Evolutionary conservation across 2,888 invertebrate species (phyloP), one percentile per base, ranked within the genome.

Genomic region (Trichacis sp.): DNA sequence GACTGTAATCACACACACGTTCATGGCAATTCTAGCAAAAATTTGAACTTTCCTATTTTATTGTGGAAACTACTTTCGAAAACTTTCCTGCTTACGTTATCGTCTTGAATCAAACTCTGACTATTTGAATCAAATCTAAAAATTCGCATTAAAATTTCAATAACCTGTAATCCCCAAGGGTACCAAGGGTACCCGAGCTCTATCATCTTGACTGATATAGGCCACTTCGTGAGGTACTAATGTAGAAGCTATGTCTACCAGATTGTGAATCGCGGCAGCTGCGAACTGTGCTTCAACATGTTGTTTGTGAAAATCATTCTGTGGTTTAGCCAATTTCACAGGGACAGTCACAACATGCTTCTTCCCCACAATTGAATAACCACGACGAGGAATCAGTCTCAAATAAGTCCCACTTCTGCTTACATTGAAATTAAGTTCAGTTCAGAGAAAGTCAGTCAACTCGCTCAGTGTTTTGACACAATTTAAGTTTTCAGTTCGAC

Each of bases 171-270:
- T 45, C 14, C 84, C 81, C 38, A 84, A 65, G 3, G 83, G 78
- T 2, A 84, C 81, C 38, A 84, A 65, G 3, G 83, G 78, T 2
- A 84, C 75, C 20, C 81, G 59, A 17, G 80, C 79, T 72, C 82
- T 79, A 56, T 80, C 78, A 68, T 82, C 80, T 64, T 78, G 75
- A 51, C 73, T 73, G 53, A 78, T 46, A 69, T 77, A 75, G 8
- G 24, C 20, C 8, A 65, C 63, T 42, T 61, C 47, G 8, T 64
- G 24, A 1, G 72, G 70, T n/a, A 76, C 77, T 9, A 80, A 46
- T 19, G 77, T 36, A 5, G 69, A 64, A 29, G 74, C 69, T 5
- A 62, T 2, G 20, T 73, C 64, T 59, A 77, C 70, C 15, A 80
- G 38, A 54, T 62, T 55, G n/a, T 8, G 47, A 43, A 77, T 74